Percentiles rank a stretch among this genome's conserved stretches.
phyloP scores from a whole-genome alignment of 2,888 invertebrate species.

The Tachystola acroxantha region DNA sequence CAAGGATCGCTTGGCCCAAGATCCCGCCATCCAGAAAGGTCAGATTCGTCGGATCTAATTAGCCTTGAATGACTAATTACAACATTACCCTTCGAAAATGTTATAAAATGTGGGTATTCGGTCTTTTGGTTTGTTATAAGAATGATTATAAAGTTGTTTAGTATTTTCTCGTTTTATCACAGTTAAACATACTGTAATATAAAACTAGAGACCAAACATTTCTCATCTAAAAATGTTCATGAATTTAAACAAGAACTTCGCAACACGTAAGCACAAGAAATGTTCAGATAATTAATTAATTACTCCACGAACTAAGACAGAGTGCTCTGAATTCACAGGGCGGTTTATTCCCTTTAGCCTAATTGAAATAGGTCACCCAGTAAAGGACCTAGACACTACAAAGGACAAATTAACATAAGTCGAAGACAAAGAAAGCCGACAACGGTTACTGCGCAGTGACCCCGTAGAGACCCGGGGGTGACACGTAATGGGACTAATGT shows the following conservation, averaged over 20 bases:
- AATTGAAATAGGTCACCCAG: conserved; percentile 15
- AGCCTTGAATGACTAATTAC: conserved; percentile 22
- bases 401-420: conserved; percentile 22
- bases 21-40: conserved; percentile 35
- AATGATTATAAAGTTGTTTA: too few relatives aligned
- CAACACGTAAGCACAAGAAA: too few relatives aligned
- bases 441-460: conserved; percentile 10
- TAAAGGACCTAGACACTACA: conserved; percentile 8
- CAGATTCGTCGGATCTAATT: conserved; percentile 24
- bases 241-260: too few relatives aligned
- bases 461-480: conserved; percentile 13
- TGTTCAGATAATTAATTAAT: too few relatives aligned
- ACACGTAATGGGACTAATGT: neutral
- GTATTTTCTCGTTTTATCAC: too few relatives aligned
- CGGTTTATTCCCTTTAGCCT: neutral
- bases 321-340: too few relatives aligned
- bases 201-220: too few relatives aligned
- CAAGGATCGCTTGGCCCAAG: conserved; percentile 32
- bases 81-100: neutral
- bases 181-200: too few relatives aligned
- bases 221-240: too few relatives aligned
- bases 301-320: too few relatives aligned
- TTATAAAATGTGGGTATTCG: neutral
- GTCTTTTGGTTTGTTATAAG: neutral
- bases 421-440: conserved; percentile 18